These are phyloP conservation scores for Drosophila prolongata DNA, from an alignment of 2,888 invertebrate genomes.

Conservation along the genomic window DNA sequence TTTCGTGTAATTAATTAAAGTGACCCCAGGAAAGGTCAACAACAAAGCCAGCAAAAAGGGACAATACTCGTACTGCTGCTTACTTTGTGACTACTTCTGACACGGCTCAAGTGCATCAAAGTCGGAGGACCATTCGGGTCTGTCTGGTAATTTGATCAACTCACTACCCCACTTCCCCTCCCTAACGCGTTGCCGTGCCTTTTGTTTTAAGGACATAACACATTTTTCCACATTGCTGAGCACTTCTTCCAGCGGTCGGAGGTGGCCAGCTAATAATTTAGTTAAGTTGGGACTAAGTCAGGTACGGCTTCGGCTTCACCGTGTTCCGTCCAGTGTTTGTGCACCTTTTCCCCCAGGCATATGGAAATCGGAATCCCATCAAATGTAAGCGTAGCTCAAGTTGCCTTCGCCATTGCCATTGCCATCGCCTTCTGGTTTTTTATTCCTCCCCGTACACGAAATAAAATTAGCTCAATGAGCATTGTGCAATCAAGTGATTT, in stretches of 20 bases:
- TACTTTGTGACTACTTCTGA: slow-evolving; percentile 36
- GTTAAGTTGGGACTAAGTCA: slow-evolving; percentile 28
- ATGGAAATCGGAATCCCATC: slow-evolving; percentile 68
- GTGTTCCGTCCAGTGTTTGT: neutral
- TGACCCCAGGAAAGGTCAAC: slow-evolving; percentile 36
- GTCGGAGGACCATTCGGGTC: slow-evolving; percentile 33
- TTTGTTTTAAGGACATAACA: slow-evolving; percentile 38
- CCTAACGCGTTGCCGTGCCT: neutral
- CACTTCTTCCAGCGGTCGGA: slow-evolving; percentile 30
- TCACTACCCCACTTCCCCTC: neutral
- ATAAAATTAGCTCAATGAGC: slow-evolving; percentile 83
- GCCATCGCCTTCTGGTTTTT: slow-evolving; percentile 18
- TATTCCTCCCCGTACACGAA: slow-evolving; percentile 35
- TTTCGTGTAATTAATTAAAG: slow-evolving; percentile 50
- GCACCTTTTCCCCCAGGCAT: slow-evolving; percentile 39
- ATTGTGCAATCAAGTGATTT: slow-evolving; percentile 82
- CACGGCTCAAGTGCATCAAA: slow-evolving; percentile 70
- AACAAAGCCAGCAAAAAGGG: slow-evolving; percentile 20
- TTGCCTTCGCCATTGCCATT: slow-evolving; percentile 54
- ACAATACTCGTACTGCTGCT: slow-evolving; percentile 39
- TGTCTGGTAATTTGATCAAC: slow-evolving; percentile 64
- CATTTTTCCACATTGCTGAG: slow-evolving; percentile 63
- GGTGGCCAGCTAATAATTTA: slow-evolving; percentile 58
- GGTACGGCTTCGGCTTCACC: slow-evolving; percentile 58
- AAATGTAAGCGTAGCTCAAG: slow-evolving; percentile 72